Evolutionary conservation across 2,113 vertebrate species (phyloP).

Genomic region (Cairina moschata): DNA sequence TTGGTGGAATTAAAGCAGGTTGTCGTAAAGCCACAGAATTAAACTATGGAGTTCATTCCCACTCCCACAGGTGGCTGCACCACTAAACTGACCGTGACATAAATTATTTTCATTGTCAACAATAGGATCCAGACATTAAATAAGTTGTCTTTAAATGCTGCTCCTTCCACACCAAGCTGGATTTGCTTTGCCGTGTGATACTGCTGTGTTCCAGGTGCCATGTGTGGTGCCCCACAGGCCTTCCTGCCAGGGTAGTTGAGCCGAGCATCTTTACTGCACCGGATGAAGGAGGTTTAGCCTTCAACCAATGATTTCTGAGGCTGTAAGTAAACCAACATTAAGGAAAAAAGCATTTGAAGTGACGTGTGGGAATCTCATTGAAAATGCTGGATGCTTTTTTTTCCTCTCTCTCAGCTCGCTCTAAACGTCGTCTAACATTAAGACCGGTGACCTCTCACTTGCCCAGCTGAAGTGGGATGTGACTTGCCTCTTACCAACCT

Average conservation of each 20-base stretch:
- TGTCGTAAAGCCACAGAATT: neutral
- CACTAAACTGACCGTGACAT: neutral
- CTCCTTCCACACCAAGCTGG: neutral
- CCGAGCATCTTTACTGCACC: fast-evolving
- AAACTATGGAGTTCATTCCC: neutral
- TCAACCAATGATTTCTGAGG: neutral
- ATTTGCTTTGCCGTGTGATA: neutral
- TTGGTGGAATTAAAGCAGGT: neutral
- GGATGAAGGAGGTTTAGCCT: neutral
- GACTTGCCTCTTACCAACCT: neutral
- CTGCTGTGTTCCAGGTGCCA: fast-evolving
- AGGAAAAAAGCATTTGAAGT: neutral
- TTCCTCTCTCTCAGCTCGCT: neutral
- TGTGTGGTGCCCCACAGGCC: neutral
- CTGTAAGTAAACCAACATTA: neutral
- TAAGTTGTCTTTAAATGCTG: neutral
- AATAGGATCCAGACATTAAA: neutral
- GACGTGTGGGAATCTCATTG: neutral
- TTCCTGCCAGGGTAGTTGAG: fast-evolving
- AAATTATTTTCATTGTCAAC: neutral
- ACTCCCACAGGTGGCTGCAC: neutral
- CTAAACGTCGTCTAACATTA: neutral
- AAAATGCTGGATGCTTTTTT: neutral
- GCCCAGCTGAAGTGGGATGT: neutral
- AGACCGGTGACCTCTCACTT: neutral